Base-by-base conservation (phyloP, 2,113 vertebrate genomes). In the Tichodroma muraria region DNA sequence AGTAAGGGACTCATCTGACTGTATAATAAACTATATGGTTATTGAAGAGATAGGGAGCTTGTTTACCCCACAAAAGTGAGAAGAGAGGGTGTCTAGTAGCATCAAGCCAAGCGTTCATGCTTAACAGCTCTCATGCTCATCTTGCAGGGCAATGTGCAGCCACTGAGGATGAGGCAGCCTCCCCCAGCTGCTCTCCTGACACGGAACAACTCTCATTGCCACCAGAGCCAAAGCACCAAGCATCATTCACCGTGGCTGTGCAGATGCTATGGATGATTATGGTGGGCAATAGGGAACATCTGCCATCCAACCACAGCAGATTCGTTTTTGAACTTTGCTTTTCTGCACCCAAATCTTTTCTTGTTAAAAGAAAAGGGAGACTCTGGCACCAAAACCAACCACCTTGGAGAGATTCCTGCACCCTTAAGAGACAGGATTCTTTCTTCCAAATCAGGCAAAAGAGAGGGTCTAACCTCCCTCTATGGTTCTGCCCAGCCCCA, bases 31-130 rank as follows among this genome's bases (percentile, higher is more conserved):
- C 50, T 15, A 64, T 35, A 37, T 16, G 22, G 37, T 85, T 83
- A 89, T 94, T 95, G 78, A 90, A 85, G 65, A 89, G 47, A 79
- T 85, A 35, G 44, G 40, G 22, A 71, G 75, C 54, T 82, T 80
- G 68, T 80, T 89, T 85, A 87, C 56, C 53, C 56, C 38, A 89
- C 35, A 76, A 68, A 93, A 42, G 30, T 78, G 57, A 78, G 83
- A 85, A 82, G 35, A 89, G n/a, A 85, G 57, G 22, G 24, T 45
- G 45, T 60, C 76, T 57, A 85, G 60, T 13, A 90, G 81, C 70
- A 70, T 30, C 42, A 17, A 78, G 70, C 23, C 47, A 45, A 82
- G 90, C 45, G 50, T 47, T 82, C 53, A 45, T 59, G 50, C 37
- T 82, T 31, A 23, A 27, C 20, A 30, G 28, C 5, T 85, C 71